Base-by-base conservation (phyloP, 2,113 vertebrate species). In the Ammospiza caudacuta region DNA sequence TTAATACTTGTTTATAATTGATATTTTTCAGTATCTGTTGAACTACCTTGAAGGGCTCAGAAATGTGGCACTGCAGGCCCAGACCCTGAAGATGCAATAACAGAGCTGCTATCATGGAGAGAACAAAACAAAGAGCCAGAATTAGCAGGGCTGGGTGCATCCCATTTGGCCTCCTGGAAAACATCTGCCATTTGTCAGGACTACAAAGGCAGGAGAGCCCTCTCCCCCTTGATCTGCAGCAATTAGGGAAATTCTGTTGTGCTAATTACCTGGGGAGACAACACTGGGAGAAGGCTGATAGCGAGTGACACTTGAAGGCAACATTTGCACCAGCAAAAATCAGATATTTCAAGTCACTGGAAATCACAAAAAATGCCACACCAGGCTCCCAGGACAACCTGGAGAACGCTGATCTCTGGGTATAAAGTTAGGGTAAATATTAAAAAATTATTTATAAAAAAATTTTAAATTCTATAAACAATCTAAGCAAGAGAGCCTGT, bases 241-340 rank as follows among this genome's bases (percentile, higher is more conserved):
- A 97, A 96, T 96, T 92, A 96, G 90, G 83, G 83, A 81, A 93
- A 94, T 93, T 94, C 94, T 92, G 88, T 81, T 75, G 88, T 90
- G 94, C 94, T 97, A 94, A 95, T 96, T 94, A 96, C 92, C 79
- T 96, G 92, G 68, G 73, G 90, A 96, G 88, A 86, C 85, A 75
- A 92, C 2, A 11, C 1, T 0, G 66, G 58, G 78, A 76, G 81
- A 68, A 85, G 87, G 75, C 85, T 81, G 95, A 96, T 87, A 95
- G 44, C 0, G 0, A 92, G 68, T 29, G 39, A 90, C 28, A 33
- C 88, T 81, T 44, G n/a, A 86, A 86, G 87, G 70, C 61, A 74
- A n/a, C 47, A 25, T 39, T 67, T 69, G 79, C 92, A 83, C 33
- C 85, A 49, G 31, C 19, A 64, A 90, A 90, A 95, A 73, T 11